phyloP scores from a whole-genome alignment of 2,113 vertebrate genomes.

The Numenius arquata region DNA sequence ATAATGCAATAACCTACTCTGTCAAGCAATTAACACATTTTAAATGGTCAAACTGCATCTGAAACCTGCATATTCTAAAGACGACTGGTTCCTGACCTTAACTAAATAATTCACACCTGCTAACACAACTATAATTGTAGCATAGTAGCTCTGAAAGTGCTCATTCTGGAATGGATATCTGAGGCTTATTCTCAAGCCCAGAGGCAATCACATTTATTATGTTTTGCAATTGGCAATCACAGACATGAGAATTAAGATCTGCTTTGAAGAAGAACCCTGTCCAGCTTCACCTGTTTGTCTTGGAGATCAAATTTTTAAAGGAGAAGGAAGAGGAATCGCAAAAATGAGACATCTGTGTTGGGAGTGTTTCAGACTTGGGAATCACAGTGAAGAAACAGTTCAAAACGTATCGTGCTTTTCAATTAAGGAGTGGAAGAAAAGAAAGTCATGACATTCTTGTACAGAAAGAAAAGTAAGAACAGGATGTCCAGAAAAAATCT shows the following conservation, averaged over 20 bases:
- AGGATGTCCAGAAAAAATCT: background rate
- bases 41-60: background rate
- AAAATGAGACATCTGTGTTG: background rate
- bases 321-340: background rate
- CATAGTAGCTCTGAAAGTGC: background rate
- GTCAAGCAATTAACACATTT: background rate
- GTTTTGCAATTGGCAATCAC: background rate
- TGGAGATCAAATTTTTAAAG: background rate
- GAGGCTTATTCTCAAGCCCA: background rate
- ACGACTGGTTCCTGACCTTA: background rate
- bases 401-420: background rate
- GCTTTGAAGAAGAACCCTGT: background rate
- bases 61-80: background rate
- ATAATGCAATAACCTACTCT: background rate
- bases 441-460: background rate
- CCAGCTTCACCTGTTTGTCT: background rate
- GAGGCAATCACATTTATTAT: background rate
- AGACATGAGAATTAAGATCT: background rate
- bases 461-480: background rate
- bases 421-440: background rate
- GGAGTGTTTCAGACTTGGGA: background rate
- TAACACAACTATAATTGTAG: background rate
- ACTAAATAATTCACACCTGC: background rate
- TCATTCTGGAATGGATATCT: background rate
- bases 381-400: background rate